A percentile compares a stretch with the other conserved stretches of the same genome.
Conservation (phyloP, 2,113 vertebrate genomes). For the Prietella phreatophila region DNA sequence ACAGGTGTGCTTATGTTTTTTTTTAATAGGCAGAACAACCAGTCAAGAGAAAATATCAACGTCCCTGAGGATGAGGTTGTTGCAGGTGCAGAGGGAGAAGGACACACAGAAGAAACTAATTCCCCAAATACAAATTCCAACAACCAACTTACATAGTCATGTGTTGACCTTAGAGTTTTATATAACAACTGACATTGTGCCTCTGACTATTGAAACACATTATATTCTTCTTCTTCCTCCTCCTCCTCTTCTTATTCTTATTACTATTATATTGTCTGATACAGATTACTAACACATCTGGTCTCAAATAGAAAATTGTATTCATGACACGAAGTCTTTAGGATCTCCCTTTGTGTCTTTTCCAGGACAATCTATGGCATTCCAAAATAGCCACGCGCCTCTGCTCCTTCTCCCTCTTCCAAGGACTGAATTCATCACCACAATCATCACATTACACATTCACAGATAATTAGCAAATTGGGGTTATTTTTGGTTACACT, state of each 20-base stretch:
- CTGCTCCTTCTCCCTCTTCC: constrained; percentile 13
- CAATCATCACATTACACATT: neutral
- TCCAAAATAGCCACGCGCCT: constrained; percentile 49
- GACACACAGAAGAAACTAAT: constrained; percentile 47
- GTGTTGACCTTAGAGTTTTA: neutral
- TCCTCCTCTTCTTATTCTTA: neutral
- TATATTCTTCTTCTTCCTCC: neutral
- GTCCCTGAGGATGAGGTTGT: constrained; percentile 76
- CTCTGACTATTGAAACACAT: neutral
- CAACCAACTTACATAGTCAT: neutral
- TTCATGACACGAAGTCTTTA: neutral
- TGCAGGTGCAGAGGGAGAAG: constrained; percentile 50
- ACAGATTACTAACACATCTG: neutral
- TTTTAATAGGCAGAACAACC: constrained; percentile 68
- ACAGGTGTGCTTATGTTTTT: constrained; percentile 8
- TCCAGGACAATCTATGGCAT: constrained; percentile 59
- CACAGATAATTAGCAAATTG: neutral
- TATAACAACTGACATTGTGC: neutral
- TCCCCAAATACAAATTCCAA: constrained; percentile 56
- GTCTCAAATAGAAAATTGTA: neutral
- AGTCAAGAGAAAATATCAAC: constrained; percentile 78
- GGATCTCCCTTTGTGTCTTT: constrained; percentile 5
- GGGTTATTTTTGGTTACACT: neutral
- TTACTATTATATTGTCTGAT: neutral
- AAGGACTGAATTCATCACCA: constrained; percentile 30